Conservation (phyloP, 2,113 vertebrate genomes). For the Neodontobutis hainanensis region DNA sequence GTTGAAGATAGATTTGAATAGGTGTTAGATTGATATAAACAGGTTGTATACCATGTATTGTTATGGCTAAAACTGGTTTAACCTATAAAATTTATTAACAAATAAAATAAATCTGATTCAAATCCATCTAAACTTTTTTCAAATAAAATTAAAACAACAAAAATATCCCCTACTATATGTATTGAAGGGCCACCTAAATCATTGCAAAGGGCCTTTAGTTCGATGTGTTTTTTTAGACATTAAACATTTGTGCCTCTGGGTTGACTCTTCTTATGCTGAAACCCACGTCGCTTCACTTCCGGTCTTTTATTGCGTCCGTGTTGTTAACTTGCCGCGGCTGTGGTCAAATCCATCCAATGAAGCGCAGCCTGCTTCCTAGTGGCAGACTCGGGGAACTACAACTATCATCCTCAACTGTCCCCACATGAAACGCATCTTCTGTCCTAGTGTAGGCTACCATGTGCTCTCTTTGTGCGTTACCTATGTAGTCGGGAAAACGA, state of each 20-base stretch:
- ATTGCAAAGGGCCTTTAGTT: too few relatives aligned
- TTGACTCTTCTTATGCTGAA: slow-evolving; percentile 21
- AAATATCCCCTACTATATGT: too few relatives aligned
- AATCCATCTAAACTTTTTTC: too few relatives aligned
- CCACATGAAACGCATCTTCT: slow-evolving; percentile 20
- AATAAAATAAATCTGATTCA: too few relatives aligned
- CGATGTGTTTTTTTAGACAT: too few relatives aligned
- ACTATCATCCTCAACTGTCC: slow-evolving; percentile 41
- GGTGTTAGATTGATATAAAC: too few relatives aligned
- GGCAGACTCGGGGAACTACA: slow-evolving; percentile 21
- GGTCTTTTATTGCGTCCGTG: fast-evolving
- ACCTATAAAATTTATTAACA: too few relatives aligned
- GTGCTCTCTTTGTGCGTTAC: neutral
- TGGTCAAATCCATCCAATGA: slow-evolving; percentile 13
- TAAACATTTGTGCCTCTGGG: neutral
- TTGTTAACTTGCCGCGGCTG: neutral
- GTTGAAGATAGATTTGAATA: too few relatives aligned
- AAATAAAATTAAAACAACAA: too few relatives aligned
- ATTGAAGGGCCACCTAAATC: too few relatives aligned
- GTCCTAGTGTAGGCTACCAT: neutral
- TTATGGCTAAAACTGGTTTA: too few relatives aligned
- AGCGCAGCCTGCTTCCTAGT: slow-evolving; percentile 21
- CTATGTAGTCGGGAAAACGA: slow-evolving; percentile 10
- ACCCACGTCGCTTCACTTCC: neutral
- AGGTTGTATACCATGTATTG: too few relatives aligned